A percentile compares a stretch with the other conserved stretches of the same genome.
Conservation (phyloP, 1,140 invertebrate species). For the Steinernema khuongi region DNA sequence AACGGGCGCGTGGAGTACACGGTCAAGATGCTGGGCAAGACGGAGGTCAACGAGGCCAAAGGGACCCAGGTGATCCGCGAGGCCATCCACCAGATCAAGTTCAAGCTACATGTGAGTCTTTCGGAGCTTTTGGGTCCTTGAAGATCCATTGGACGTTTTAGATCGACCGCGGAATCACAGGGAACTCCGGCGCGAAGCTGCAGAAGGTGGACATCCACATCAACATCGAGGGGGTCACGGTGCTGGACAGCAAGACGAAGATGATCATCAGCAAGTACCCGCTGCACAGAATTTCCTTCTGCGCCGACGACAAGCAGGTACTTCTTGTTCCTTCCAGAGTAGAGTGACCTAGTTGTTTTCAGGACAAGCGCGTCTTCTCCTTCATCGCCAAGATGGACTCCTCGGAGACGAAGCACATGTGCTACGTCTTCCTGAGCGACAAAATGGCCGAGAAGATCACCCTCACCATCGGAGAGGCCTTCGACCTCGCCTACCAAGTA, state of each 20-base stretch:
- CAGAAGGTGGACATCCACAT: conserved; percentile 52
- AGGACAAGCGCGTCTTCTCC: conserved; percentile 52
- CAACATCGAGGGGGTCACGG: conserved; percentile 41
- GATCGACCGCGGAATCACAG: conserved; percentile 38
- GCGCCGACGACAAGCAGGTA: conserved; percentile 54
- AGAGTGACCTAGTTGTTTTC: conserved; percentile 21
- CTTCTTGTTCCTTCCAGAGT: background rate
- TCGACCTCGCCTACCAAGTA: conserved; percentile 51
- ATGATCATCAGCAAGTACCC: conserved; percentile 41
- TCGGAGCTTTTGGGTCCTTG: background rate
- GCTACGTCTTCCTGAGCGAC: conserved; percentile 53
- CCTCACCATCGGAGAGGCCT: conserved; percentile 52
- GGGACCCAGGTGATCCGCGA: conserved; percentile 44
- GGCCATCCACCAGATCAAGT: conserved; percentile 49
- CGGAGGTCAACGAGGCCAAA: conserved; percentile 46
- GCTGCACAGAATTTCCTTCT: conserved; percentile 49
- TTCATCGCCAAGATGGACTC: conserved; percentile 49
- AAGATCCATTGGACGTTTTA: conserved; percentile 12
- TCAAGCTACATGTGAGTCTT: conserved; percentile 41
- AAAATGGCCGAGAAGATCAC: conserved; percentile 55
- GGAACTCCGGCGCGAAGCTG: conserved; percentile 45
- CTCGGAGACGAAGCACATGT: conserved; percentile 33
- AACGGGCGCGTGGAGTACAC: conserved; percentile 49
- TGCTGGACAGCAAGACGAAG: conserved; percentile 44
- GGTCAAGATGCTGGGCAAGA: conserved; percentile 45